Evolutionary conservation across 2,888 invertebrate species (phyloP).

Genomic region (Drosophila borborema): DNA sequence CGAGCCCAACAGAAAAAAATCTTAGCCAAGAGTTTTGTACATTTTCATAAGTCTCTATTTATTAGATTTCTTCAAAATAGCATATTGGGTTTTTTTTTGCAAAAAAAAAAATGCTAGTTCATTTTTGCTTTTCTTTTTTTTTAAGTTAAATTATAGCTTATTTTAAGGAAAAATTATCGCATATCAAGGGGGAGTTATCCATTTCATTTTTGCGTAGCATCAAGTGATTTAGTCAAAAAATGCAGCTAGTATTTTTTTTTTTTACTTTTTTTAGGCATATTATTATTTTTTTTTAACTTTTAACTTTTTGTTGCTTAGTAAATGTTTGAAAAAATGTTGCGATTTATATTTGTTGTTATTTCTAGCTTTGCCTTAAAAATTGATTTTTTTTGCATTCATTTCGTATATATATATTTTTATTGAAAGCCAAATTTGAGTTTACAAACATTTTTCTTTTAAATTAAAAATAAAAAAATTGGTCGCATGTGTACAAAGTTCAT

Average conservation of each 20-base stretch:
- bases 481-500: background rate
- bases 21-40: slow-evolving; percentile 9
- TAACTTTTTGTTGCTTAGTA: slow-evolving; percentile 34
- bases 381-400: slow-evolving; percentile 8
- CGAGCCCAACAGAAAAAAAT: background rate
- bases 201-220: slow-evolving; percentile 29
- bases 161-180: slow-evolving; percentile 34
- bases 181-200: slow-evolving; percentile 17
- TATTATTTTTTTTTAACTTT: slow-evolving; percentile 1
- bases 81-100: slow-evolving; percentile 41
- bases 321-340: slow-evolving; percentile 38
- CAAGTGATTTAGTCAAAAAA: slow-evolving; percentile 48
- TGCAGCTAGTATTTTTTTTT: slow-evolving; percentile 47
- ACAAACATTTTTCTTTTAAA: slow-evolving; percentile 19
- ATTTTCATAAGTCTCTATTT: slow-evolving; percentile 60
- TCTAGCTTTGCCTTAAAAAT: slow-evolving; percentile 19
- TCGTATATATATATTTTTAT: slow-evolving; percentile 25
- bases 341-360: slow-evolving; percentile 10
- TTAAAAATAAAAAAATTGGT: slow-evolving; percentile 16
- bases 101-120: slow-evolving; percentile 37
- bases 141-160: slow-evolving; percentile 45
- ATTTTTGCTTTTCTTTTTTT: slow-evolving; percentile 13
- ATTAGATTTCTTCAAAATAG: slow-evolving; percentile 63
- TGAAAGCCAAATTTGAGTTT: slow-evolving; percentile 32
- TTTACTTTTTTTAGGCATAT: slow-evolving; percentile 41